Conservation (phyloP, 2,113 vertebrate species). For the Xiphorhynchus elegans region DNA sequence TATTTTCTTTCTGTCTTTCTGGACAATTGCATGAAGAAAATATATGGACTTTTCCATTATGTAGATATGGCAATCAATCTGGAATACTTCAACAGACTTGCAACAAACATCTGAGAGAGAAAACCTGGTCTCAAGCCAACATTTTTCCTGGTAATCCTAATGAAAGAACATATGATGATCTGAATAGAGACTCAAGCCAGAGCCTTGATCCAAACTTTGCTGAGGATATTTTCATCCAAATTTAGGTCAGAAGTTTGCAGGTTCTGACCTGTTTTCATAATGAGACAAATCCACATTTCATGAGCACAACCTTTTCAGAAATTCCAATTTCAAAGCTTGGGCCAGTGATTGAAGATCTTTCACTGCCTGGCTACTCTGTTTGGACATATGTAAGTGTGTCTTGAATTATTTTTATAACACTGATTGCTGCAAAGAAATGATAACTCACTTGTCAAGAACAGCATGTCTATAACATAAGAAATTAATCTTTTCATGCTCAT, state of each 20-base stretch:
- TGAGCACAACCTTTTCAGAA: background rate
- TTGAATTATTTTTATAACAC: constrained; percentile 10
- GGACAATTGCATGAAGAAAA: background rate
- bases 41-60: background rate
- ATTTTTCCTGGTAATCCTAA: background rate
- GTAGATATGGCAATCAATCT: background rate
- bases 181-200: constrained; percentile 23
- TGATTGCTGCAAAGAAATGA: background rate
- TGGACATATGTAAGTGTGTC: background rate
- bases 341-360: background rate
- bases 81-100: background rate
- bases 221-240: background rate
- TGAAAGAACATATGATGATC: background rate
- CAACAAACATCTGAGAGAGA: background rate
- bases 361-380: background rate
- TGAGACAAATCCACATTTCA: background rate
- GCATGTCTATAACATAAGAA: background rate
- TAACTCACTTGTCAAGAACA: background rate
- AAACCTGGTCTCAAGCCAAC: background rate
- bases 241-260: background rate
- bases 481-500: background rate
- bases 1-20: background rate
- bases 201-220: background rate
- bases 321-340: background rate
- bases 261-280: background rate